Evolutionary conservation across 2,888 invertebrate species (phyloP).

Genomic region (Cosmorhoe ocellata): DNA sequence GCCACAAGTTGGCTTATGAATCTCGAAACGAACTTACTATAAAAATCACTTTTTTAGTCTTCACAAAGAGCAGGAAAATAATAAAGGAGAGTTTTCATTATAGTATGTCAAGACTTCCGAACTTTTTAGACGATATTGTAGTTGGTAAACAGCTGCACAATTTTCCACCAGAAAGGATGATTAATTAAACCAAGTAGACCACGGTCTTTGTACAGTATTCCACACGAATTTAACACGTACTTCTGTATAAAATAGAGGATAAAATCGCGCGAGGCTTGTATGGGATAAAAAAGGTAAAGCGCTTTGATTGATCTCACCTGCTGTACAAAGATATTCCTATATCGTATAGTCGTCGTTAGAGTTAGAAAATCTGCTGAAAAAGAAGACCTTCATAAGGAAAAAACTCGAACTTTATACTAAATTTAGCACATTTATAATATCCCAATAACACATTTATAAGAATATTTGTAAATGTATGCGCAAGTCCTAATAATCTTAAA

Average conservation of each 20-base stretch:
- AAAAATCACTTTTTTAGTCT: too few species aligned
- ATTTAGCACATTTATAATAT: too few species aligned
- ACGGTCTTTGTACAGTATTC: conserved; percentile 13
- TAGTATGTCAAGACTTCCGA: conserved; percentile 48
- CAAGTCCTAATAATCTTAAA: too few species aligned
- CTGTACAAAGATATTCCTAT: conserved; percentile 18
- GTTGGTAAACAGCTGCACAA: conserved; percentile 57
- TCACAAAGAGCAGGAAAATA: too few species aligned
- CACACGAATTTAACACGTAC: conserved; percentile 4
- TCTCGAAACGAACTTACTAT: too few species aligned
- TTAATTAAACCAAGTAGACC: conserved; percentile 64
- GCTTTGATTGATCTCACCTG: conserved; percentile 26
- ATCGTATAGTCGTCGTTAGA: conserved; percentile 18
- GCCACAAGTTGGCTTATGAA: too few species aligned
- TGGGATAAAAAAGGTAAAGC: conserved; percentile 18
- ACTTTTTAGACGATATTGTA: conserved; percentile 66
- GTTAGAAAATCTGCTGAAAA: not conserved
- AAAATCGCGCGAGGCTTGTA: not conserved
- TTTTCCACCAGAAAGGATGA: conserved; percentile 69
- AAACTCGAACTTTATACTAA: too few species aligned
- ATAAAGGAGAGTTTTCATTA: conserved; percentile 31
- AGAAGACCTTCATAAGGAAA: too few species aligned
- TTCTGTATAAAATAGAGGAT: not conserved
- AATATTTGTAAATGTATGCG: too few species aligned
- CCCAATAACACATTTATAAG: too few species aligned